Conservation (phyloP, 2,888 invertebrate species). For the Chydorus sphaericus region DNA sequence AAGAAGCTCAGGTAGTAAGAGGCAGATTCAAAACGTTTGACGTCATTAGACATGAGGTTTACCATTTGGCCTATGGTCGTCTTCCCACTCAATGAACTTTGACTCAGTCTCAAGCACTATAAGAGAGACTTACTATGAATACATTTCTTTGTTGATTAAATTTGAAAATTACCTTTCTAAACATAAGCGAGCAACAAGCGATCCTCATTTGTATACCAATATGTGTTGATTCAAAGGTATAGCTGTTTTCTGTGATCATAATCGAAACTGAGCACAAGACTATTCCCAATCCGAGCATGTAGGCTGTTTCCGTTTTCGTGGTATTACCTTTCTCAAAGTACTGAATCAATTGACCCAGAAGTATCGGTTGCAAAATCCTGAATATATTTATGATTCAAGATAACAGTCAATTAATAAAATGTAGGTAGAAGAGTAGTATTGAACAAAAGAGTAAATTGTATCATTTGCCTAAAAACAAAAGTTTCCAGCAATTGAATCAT, state of each 20-base stretch:
- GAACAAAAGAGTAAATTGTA: too few relatives aligned
- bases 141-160: neutral
- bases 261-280: constrained; percentile 56
- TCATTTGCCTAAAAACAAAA: constrained; percentile 28
- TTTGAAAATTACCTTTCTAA: constrained; percentile 59
- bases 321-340: constrained; percentile 43
- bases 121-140: too few relatives aligned
- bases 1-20: constrained; percentile 77
- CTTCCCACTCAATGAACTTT: constrained; percentile 65
- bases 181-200: constrained; percentile 65
- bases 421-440: too few relatives aligned
- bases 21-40: constrained; percentile 80
- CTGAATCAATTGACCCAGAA: constrained; percentile 46
- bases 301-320: constrained; percentile 44
- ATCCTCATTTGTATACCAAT: constrained; percentile 65
- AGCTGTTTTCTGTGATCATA: constrained; percentile 56
- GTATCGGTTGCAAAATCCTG: constrained; percentile 41
- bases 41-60: constrained; percentile 90
- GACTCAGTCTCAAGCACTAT: constrained; percentile 61
- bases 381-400: neutral
- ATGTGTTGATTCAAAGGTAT: constrained; percentile 41
- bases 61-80: constrained; percentile 86
- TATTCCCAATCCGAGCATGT: constrained; percentile 56
- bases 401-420: neutral
- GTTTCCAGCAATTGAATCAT: constrained; percentile 31